Percentiles rank a stretch among this genome's conserved stretches.
Evolutionary conservation across 1,140 invertebrate species (phyloP).

Genomic region (Drosophila trapezifrons): DNA sequence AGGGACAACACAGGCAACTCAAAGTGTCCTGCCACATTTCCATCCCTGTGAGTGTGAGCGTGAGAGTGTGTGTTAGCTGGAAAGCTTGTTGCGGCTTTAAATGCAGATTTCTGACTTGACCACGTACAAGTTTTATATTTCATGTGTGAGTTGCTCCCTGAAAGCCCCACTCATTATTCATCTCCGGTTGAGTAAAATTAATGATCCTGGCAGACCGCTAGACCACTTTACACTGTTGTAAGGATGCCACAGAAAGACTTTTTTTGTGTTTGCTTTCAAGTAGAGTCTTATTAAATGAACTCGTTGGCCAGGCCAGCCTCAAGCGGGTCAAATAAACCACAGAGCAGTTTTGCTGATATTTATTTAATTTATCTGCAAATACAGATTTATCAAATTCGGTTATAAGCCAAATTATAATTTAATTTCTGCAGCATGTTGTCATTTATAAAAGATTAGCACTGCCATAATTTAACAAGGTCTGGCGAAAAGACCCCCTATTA

Average conservation of each 20-base stretch:
- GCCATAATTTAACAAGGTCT: not conserved
- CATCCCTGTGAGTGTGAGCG: not conserved
- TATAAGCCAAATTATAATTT: not conserved
- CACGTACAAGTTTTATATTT: slow-evolving; percentile 37
- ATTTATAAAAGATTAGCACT: not conserved
- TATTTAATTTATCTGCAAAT: not conserved
- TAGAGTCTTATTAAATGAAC: slow-evolving; percentile 11
- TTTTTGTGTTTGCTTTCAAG: slow-evolving; percentile 34
- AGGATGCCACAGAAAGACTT: slow-evolving; percentile 6
- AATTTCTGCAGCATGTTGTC: no score
- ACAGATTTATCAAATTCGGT: not conserved
- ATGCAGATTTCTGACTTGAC: slow-evolving; percentile 57
- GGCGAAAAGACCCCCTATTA: not conserved
- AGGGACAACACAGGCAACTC: slow-evolving; percentile 17
- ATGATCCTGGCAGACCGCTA: slow-evolving; percentile 46
- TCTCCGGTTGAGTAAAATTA: slow-evolving; percentile 65
- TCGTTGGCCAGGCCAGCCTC: not conserved
- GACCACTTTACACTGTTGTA: slow-evolving; percentile 20
- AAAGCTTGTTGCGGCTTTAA: slow-evolving; percentile 40
- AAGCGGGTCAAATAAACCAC: not conserved
- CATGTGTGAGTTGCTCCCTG: slow-evolving; percentile 19
- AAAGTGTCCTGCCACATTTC: slow-evolving; percentile 41
- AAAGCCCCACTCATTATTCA: slow-evolving; percentile 60
- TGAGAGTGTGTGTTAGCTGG: slow-evolving; percentile 4
- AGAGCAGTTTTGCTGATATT: not conserved